These are phyloP conservation scores for Matsumurasca onukii DNA, from an alignment of 1,140 invertebrate species.

Conservation along the genomic window DNA sequence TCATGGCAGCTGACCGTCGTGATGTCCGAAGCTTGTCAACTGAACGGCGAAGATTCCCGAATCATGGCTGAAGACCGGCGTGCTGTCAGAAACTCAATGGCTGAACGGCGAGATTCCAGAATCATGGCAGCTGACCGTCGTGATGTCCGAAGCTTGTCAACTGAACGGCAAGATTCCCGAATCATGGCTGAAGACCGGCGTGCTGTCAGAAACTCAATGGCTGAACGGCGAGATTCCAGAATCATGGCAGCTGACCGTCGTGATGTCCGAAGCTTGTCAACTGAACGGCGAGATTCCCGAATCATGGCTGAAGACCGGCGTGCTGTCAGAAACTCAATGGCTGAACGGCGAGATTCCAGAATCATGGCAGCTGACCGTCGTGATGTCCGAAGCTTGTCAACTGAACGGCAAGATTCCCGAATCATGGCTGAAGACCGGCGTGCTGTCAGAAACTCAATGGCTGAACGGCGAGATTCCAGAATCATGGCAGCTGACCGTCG, in stretches of 20 bases:
- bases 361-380: background rate
- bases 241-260: background rate
- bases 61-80: background rate
- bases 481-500: background rate
- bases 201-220: background rate
- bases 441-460: background rate
- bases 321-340: background rate
- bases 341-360: background rate
- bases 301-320: background rate
- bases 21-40: background rate
- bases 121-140: background rate
- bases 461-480: background rate
- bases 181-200: background rate
- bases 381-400: background rate
- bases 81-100: background rate
- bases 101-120: slow-evolving; percentile 12
- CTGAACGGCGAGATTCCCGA: background rate
- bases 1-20: background rate
- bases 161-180: background rate
- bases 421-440: slow-evolving; percentile 5
- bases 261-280: background rate
- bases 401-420: background rate
- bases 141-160: background rate
- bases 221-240: slow-evolving; percentile 12
- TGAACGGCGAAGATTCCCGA: background rate